Evolutionary conservation across 2,888 invertebrate genomes (phyloP), one percentile per base, ranked within the genome.

Genomic region (Archaeoteleia sp.): DNA sequence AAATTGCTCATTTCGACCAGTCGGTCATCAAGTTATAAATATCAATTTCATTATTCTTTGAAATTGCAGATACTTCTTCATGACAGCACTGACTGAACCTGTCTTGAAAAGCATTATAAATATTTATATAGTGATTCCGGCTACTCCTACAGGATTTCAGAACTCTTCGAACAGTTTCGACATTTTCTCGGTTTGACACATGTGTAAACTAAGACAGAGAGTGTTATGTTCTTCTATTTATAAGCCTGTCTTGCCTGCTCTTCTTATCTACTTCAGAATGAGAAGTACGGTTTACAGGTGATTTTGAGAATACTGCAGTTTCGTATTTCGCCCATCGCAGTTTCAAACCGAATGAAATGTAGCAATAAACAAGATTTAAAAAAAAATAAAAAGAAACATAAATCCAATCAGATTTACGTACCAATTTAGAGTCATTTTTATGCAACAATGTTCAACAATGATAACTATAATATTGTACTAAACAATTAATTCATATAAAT

Each of bases 211-310:
- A 46, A 51, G 40, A 40, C 57, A 20, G 43, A 35, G 43, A 35
- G 34, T 51, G 65, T 65, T 65, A 65, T 46, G 65, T 51, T 57
- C 43, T 43, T 46, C 65, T 65, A 51, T 65, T 45, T 65, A 57
- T 65, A 65, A 51, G 29, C 37, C 55, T 45, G 49, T 51, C 25
- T 29, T n/a, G 51, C 57, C 27, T 48, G 49, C 57, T 57, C 57
- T 49, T 65, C 57, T 65, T 65, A 57, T 65, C 51, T 65, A 51
- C 57, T 55, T 65, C 45, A 35, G 13, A 48, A 27, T n/a, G 20
- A 39, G 40, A 13, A 51, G 25, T 29, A 57, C 29, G 42, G 27
- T 65, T 57, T 51, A 51, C 48, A 35, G 40, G 54, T 62, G 32
- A 62, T 48, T 42, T 62, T 42, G 10, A 42, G 49, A 37, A 51